phyloP scores from a whole-genome alignment of 2,888 invertebrate genomes.

The Pachydiplax longipennis region DNA sequence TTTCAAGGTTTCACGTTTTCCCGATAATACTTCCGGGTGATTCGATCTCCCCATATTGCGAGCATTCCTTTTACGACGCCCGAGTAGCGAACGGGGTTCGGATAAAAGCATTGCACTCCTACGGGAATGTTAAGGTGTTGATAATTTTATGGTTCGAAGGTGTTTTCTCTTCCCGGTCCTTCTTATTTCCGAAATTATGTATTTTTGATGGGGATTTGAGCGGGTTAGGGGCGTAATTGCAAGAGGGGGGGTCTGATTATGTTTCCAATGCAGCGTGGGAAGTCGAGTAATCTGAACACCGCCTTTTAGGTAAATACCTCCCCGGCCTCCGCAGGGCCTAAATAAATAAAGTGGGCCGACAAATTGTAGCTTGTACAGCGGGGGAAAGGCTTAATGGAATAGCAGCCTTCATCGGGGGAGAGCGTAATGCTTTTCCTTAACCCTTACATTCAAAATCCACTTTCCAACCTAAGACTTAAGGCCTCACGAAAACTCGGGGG shows the following conservation, averaged over 20 bases:
- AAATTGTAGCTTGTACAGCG: not conserved
- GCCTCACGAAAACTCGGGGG: not conserved
- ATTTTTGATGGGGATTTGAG: not conserved
- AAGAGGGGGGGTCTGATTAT: not conserved
- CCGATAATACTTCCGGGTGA: not conserved
- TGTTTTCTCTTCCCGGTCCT: not conserved
- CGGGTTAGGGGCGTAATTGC: not conserved
- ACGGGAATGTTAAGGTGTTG: not conserved
- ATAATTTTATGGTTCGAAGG: not conserved
- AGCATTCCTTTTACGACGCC: not conserved
- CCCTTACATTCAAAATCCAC: not conserved
- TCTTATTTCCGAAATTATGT: not conserved
- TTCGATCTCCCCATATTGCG: not conserved
- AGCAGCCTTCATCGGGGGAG: not conserved
- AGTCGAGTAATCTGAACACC: not conserved
- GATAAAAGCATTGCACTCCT: not conserved
- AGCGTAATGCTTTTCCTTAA: not conserved
- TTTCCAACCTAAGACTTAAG: not conserved
- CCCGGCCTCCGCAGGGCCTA: not conserved
- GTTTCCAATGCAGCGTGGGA: not conserved
- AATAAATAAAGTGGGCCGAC: not conserved
- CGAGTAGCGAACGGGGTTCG: not conserved
- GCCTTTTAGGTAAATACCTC: not conserved
- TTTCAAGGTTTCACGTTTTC: not conserved
- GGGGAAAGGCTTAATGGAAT: not conserved